phyloP scores from a whole-genome alignment of 2,113 vertebrate species.

The Sinocyclocheilus grahami region DNA sequence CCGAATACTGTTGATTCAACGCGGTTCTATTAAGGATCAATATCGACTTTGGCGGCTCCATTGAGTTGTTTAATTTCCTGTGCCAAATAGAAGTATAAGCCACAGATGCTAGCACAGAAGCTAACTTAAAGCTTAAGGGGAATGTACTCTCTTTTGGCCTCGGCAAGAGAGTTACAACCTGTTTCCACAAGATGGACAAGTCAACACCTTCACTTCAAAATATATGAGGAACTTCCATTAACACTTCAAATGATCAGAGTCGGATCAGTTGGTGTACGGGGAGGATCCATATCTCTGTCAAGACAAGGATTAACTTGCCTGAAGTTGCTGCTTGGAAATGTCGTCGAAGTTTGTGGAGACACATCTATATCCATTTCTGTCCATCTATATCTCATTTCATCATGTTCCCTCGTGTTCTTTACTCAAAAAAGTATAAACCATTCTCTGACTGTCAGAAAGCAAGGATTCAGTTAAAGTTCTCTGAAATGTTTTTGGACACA shows the following conservation, averaged over 20 bases:
- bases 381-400: background rate
- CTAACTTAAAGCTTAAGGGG: slow-evolving; percentile 7
- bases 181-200: slow-evolving; percentile 28
- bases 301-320: slow-evolving; percentile 46
- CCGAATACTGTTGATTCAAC: slow-evolving; percentile 22
- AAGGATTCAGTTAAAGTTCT: background rate
- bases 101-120: slow-evolving; percentile 2
- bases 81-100: slow-evolving; percentile 20
- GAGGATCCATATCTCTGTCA: slow-evolving; percentile 46
- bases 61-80: slow-evolving; percentile 16
- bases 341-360: slow-evolving; percentile 33
- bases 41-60: slow-evolving; percentile 7
- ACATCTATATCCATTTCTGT: slow-evolving; percentile 10
- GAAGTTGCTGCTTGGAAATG: slow-evolving; percentile 44
- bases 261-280: slow-evolving; percentile 37
- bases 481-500: background rate
- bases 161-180: background rate
- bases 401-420: slow-evolving; percentile 32
- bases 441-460: slow-evolving; percentile 1
- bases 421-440: slow-evolving; percentile 10
- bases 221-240: slow-evolving; percentile 14
- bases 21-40: slow-evolving; percentile 9
- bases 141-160: background rate
- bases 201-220: slow-evolving; percentile 32
- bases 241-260: slow-evolving; percentile 42